These are phyloP conservation scores for Luehdorfia chinensis DNA, from an alignment of 1,140 invertebrate genomes.

Conservation along the genomic window DNA sequence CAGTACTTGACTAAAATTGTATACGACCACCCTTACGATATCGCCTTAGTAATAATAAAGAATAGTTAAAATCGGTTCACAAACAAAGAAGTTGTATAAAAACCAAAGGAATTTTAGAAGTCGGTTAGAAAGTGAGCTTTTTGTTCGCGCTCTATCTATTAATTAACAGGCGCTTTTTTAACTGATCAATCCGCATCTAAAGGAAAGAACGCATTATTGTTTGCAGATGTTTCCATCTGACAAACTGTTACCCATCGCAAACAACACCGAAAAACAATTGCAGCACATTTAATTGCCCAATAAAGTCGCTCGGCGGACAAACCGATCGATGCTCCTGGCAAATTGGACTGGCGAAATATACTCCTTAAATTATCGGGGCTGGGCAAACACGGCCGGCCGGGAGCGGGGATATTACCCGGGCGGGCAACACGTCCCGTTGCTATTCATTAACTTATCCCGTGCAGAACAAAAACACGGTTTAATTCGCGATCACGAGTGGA, in stretches of 20 bases:
- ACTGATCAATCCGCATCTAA: no score
- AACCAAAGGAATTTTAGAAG: no score
- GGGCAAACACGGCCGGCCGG: conserved; percentile 25
- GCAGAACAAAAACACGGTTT: conserved; percentile 32
- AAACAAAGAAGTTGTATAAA: no score
- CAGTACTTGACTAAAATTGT: no score
- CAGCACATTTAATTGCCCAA: conserved; percentile 39
- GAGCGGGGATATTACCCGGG: conserved; percentile 25
- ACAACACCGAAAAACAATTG: conserved; percentile 30
- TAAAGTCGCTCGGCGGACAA: conserved; percentile 27
- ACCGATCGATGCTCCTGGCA: conserved; percentile 19
- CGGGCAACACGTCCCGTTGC: conserved; percentile 24
- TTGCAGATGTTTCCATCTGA: conserved; percentile 5
- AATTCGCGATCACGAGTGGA: conserved; percentile 27
- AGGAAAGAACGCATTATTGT: no score
- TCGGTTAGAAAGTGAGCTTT: no score
- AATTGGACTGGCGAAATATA: conserved; percentile 34
- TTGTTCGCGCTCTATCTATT: no score
- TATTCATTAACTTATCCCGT: conserved; percentile 35
- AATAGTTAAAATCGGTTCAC: no score
- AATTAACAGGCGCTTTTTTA: no score
- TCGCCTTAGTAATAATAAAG: no score
- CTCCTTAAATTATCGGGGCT: conserved; percentile 41
- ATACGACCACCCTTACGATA: no score
- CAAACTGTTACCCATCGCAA: not conserved